Base-by-base conservation (phyloP, 2,888 invertebrate genomes). In the Eledone cirrhosa region DNA sequence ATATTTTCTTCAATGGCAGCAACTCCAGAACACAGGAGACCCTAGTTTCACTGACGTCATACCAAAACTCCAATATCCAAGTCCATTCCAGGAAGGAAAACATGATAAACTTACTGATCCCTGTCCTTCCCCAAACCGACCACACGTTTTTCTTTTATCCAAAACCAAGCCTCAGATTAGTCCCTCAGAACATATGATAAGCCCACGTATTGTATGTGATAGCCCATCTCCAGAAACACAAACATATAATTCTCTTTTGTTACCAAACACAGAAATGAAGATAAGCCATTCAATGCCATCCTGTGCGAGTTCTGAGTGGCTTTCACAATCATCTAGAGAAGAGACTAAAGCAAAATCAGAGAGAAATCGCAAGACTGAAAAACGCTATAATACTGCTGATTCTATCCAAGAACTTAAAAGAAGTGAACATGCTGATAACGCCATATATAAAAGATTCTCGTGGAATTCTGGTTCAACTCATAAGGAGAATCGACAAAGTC, bases 321-420 rank as follows among this genome's bases (percentile, higher is more conserved):
- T 13, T 41, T 33, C 19, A 7, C 2, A 14, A n/a, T 4, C 33
- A 22, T 11, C 19, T 33, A 29, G 7, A 33, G 69, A 69, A 24
- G 69, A 69, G 22, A 24, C 41, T 11, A 69, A 69, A 69, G 14
- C 22, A 14, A 69, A 69, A 69, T 5, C 41, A 33, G 69, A 69
- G 11, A 31, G 69, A n/a, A 69, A 33, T 2, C 69, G 69, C 31
- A 69, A 88, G 74, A 85, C 85, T 24, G 89, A 89, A 82, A 92
- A 92, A 86, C 90, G 94, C 81, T 94, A 94, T 89, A 93, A 93
- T 89, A 94, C 94, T 11, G 94, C 94, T 11, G 94, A 94, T 82
- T 93, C 93, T 81, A 93, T 94, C 83, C 94, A 94, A 87, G 93
- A 93, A 87, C 92, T 93, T 78, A 91, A 93, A 69, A 80, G 80